phyloP scores from a whole-genome alignment of 2,888 invertebrate species.

The Trypoxylon attenuatum region DNA sequence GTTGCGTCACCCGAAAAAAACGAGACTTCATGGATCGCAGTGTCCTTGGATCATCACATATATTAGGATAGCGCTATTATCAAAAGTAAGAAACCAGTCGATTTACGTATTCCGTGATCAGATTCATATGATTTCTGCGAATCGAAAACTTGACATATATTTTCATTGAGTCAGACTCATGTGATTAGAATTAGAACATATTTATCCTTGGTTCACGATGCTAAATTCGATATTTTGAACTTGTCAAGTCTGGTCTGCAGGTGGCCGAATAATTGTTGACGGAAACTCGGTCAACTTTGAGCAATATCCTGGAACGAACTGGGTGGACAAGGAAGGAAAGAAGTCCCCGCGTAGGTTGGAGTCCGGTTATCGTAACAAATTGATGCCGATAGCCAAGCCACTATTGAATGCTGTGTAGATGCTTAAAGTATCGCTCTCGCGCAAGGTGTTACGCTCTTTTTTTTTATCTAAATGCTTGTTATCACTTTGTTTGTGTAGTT shows the following conservation, averaged over 20 bases:
- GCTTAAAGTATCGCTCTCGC: not conserved
- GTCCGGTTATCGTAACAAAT: not conserved
- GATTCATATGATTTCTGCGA: too few species aligned
- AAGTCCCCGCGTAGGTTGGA: not conserved
- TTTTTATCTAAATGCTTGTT: not conserved
- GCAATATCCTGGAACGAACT: not conserved
- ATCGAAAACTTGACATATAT: too few species aligned
- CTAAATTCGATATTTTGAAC: too few species aligned
- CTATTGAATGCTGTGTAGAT: not conserved
- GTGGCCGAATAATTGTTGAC: not conserved
- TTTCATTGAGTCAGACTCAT: too few species aligned
- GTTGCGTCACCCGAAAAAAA: conserved; percentile 30
- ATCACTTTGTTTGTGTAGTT: conserved; percentile 9
- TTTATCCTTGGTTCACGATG: too few species aligned
- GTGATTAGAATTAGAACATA: too few species aligned
- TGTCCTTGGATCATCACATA: conserved; percentile 17
- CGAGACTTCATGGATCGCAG: conserved; percentile 10
- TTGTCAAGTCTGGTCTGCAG: too few species aligned
- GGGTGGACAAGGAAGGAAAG: not conserved
- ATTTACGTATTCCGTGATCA: not conserved
- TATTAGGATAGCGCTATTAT: conserved; percentile 22
- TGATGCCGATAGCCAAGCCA: not conserved
- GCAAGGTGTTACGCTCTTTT: not conserved
- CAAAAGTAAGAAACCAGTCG: conserved; percentile 5
- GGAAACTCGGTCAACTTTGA: not conserved